Evolutionary conservation across 2,888 invertebrate species (phyloP).

Genomic region (Acheta domesticus): DNA sequence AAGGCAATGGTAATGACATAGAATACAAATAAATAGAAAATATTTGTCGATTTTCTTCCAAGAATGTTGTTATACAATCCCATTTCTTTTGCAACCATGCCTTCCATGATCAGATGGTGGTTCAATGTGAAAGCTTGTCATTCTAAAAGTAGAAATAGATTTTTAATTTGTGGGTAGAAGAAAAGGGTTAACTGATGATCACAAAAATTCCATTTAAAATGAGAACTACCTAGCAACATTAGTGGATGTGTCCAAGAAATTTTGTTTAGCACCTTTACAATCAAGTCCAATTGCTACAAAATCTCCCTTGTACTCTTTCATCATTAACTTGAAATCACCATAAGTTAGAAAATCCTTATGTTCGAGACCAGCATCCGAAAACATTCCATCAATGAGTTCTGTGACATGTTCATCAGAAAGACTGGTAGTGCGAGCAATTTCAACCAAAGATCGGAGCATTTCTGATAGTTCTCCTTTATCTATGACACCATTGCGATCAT

Average conservation of each 20-base stretch:
- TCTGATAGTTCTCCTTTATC: conserved; percentile 90
- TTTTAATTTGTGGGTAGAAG: background rate
- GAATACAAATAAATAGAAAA: conserved; percentile 91
- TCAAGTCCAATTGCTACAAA: conserved; percentile 92
- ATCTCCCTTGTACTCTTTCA: conserved; percentile 94
- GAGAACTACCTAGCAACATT: conserved; percentile 68
- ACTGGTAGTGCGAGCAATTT: conserved; percentile 88
- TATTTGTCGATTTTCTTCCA: conserved; percentile 96
- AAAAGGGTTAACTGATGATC: too few relatives aligned
- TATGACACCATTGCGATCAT: conserved; percentile 89
- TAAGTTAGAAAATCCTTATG: conserved; percentile 87
- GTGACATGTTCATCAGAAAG: conserved; percentile 86
- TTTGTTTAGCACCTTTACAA: conserved; percentile 92
- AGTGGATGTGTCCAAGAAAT: conserved; percentile 89
- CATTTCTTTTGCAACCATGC: conserved; percentile 74
- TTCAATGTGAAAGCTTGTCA: conserved; percentile 92
- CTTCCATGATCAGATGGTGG: conserved; percentile 66
- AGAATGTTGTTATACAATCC: conserved; percentile 83
- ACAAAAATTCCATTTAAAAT: background rate
- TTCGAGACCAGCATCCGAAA: conserved; percentile 86
- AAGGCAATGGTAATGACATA: conserved; percentile 90
- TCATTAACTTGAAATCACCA: conserved; percentile 89
- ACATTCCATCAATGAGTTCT: conserved; percentile 91
- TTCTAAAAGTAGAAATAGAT: conserved; percentile 50
- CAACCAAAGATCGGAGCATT: conserved; percentile 88